Conservation (phyloP, 2,797 vertebrate genomes). For the Eospalax fontanierii region DNA sequence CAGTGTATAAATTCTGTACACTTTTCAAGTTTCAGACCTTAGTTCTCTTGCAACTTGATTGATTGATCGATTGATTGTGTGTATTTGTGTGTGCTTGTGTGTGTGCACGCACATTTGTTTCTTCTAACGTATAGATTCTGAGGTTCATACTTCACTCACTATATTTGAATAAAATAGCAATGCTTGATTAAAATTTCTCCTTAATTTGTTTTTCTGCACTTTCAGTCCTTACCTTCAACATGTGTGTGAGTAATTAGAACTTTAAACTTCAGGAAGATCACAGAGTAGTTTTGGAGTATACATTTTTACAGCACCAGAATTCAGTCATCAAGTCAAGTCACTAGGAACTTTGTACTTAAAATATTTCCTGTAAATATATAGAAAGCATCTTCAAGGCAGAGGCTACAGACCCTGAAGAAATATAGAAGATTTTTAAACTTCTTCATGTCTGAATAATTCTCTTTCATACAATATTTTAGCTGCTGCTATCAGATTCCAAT, state of each 20-base stretch:
- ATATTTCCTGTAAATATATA: no score
- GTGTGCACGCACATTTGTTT: not conserved
- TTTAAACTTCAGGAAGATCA: not conserved
- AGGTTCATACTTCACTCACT: not conserved
- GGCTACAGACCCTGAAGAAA: not conserved
- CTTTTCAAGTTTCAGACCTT: not conserved
- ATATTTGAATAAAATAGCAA: not conserved
- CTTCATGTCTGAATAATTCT: not conserved
- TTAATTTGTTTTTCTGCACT: not conserved
- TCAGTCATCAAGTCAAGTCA: not conserved
- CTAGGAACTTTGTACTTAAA: no score
- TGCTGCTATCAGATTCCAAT: not conserved
- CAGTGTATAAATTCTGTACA: not conserved
- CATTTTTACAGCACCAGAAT: not conserved
- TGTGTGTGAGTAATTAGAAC: not conserved
- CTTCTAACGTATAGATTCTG: not conserved
- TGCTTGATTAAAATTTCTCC: not conserved
- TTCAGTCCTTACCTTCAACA: not conserved
- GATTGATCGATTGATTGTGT: not conserved
- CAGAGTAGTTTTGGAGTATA: not conserved
- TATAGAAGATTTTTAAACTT: not conserved
- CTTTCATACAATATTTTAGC: no score
- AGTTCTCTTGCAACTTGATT: not conserved
- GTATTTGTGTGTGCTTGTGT: not conserved
- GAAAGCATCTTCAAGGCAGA: no score